phyloP scores from a whole-genome alignment of 2,113 vertebrate genomes.

The Gracilinanus agilis region DNA sequence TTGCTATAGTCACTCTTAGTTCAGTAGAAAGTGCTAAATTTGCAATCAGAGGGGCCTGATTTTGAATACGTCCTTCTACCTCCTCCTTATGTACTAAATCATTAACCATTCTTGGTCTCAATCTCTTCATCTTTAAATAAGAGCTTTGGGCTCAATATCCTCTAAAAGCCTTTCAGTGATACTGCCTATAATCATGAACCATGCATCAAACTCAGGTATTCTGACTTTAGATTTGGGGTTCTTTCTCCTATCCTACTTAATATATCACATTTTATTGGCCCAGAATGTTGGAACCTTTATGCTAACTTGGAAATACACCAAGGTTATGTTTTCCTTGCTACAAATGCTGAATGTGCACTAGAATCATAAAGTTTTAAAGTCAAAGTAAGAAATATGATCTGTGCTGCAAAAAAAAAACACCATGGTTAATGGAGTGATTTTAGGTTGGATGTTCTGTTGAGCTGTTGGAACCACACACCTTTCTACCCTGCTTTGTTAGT shows the following conservation, averaged over 20 bases:
- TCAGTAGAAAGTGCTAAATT: neutral
- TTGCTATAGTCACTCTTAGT: neutral
- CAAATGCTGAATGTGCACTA: neutral
- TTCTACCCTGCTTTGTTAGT: slow-evolving; percentile 24
- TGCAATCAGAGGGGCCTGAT: neutral
- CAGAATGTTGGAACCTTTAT: neutral
- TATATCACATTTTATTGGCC: neutral
- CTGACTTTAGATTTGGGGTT: neutral
- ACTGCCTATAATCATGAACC: neutral
- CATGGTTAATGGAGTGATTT: neutral
- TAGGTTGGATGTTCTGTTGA: neutral
- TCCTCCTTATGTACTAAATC: neutral
- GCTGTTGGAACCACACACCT: neutral
- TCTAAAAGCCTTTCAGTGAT: neutral
- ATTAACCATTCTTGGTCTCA: neutral
- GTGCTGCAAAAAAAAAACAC: neutral
- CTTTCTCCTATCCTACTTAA: neutral
- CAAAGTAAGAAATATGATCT: neutral
- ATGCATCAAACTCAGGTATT: neutral
- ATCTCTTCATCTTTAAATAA: neutral
- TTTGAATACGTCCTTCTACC: neutral
- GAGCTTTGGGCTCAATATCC: neutral
- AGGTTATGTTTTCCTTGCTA: neutral
- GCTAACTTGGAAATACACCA: neutral
- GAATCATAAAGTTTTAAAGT: neutral